These are phyloP conservation scores for Dascillus cervinus DNA, from an alignment of 2,888 invertebrate genomes.

Conservation along the genomic window DNA sequence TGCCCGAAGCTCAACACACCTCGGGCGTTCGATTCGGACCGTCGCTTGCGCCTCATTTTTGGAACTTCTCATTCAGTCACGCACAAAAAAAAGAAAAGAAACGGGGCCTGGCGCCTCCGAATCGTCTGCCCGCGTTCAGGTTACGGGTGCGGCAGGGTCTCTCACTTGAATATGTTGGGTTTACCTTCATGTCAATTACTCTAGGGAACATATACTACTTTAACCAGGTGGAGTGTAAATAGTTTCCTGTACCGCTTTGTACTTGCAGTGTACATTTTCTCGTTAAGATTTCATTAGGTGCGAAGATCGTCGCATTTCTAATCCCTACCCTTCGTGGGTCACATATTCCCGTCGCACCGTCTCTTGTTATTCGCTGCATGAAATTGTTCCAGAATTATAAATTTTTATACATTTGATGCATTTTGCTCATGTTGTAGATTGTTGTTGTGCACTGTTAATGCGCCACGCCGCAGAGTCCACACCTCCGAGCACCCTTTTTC, in stretches of 20 bases:
- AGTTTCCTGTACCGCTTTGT: slow-evolving; percentile 20
- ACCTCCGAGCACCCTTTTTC: slow-evolving; percentile 29
- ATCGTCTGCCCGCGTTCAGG: background rate
- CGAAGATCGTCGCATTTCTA: slow-evolving; percentile 18
- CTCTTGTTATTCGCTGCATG: slow-evolving; percentile 36
- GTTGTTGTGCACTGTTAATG: slow-evolving; percentile 41
- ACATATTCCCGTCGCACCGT: slow-evolving; percentile 35
- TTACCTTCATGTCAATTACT: slow-evolving; percentile 76
- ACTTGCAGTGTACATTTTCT: slow-evolving; percentile 17
- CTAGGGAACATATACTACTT: slow-evolving; percentile 69
- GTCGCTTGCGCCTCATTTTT: slow-evolving; percentile 6
- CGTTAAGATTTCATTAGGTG: slow-evolving; percentile 16
- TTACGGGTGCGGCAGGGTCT: slow-evolving; percentile 15
- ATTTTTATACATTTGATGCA: slow-evolving; percentile 35
- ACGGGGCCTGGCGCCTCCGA: slow-evolving; percentile 12
- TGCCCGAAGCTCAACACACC: no score
- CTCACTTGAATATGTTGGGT: slow-evolving; percentile 43
- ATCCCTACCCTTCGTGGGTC: slow-evolving; percentile 19
- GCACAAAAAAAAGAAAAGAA: slow-evolving; percentile 21
- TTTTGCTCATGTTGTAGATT: slow-evolving; percentile 41
- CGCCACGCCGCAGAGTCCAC: slow-evolving; percentile 40
- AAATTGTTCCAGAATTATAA: slow-evolving; percentile 36
- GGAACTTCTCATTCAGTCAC: slow-evolving; percentile 15
- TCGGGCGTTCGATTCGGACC: slow-evolving; percentile 13
- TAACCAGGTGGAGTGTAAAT: slow-evolving; percentile 35